Evolutionary conservation across 2,113 vertebrate species (phyloP), one percentile per base, ranked within the genome.

Genomic region (Himantopus leucocephalus): DNA sequence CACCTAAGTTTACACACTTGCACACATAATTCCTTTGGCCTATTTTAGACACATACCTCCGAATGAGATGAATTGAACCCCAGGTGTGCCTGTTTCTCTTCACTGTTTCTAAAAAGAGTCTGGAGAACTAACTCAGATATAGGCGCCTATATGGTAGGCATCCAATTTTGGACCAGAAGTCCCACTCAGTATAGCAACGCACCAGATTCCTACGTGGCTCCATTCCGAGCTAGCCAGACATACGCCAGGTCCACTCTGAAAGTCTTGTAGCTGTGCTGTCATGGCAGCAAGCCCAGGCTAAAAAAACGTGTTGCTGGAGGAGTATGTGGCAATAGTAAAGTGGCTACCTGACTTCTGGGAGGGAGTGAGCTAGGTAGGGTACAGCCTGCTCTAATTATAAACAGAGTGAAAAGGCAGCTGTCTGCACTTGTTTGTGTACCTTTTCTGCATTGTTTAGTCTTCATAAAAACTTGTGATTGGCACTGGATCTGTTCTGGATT

Each of bases 321-420:
- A 85, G 56, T 84, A 52, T 60, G 80, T 85, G 68, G 89, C 91
- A 96, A 78, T 81, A 87, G 72, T 68, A 85, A 87, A 82, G 60
- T 68, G 84, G 60, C 91, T 91, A 94, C 77, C 86, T 92, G 76
- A 77, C 53, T 95, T 84, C 64, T 95, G 89, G 50, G 91, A 83
- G 45, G 56, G 43, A 81, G 21, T 47, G 73, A 92, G 47, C 26
- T 63, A 35, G 64, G 80, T 64, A 91, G 52, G 45, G 37, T 89
- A 56, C 8, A 5, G 43, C 35, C 64, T 81, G 73, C 60, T 81
- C 41, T 81, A 76, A 80, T 62, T 85, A 63, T 80, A 93, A 90
- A 66, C 22, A 75, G 32, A 89, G 56, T 39, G 56, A 5, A 87
- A 89, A 89, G 70, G 56, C 60, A 87, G 60, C 73, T 91, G 94